Percentiles rank a stretch among this genome's conserved stretches.
Conservation (phyloP, 2,113 vertebrate species). For the Eubucco bourcierii region DNA sequence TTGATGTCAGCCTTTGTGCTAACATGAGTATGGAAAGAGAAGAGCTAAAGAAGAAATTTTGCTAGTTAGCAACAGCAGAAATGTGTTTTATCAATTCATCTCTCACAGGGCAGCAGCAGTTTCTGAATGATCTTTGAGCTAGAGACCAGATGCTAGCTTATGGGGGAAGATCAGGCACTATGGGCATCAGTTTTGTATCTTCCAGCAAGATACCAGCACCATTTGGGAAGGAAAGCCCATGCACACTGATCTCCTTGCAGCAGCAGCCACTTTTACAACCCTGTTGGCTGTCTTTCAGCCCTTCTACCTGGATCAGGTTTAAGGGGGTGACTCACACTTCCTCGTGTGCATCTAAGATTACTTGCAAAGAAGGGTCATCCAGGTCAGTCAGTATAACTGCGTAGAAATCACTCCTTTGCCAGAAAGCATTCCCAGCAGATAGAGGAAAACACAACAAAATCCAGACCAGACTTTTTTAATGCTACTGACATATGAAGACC, state of each 20-base stretch:
- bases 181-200: neutral
- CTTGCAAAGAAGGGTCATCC: neutral
- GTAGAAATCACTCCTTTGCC: slow-evolving; percentile 18
- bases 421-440: neutral
- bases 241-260: rapidly evolving
- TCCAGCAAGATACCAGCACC: rapidly evolving
- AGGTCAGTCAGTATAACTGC: slow-evolving; percentile 15
- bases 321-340: slow-evolving; percentile 19
- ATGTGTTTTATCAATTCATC: neutral
- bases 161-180: rapidly evolving
- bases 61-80: neutral
- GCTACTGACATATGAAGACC: neutral
- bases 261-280: neutral
- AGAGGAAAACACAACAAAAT: neutral
- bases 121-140: neutral
- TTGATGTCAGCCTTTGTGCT: neutral
- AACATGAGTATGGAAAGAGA: neutral
- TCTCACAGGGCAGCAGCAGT: neutral
- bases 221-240: neutral
- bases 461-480: neutral
- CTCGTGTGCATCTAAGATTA: neutral
- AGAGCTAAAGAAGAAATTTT: neutral
- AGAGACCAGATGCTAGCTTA: neutral
- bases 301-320: slow-evolving; percentile 19
- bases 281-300: neutral